Base-by-base conservation (phyloP, 2,113 vertebrate species). In the Stegostoma tigrinum region DNA sequence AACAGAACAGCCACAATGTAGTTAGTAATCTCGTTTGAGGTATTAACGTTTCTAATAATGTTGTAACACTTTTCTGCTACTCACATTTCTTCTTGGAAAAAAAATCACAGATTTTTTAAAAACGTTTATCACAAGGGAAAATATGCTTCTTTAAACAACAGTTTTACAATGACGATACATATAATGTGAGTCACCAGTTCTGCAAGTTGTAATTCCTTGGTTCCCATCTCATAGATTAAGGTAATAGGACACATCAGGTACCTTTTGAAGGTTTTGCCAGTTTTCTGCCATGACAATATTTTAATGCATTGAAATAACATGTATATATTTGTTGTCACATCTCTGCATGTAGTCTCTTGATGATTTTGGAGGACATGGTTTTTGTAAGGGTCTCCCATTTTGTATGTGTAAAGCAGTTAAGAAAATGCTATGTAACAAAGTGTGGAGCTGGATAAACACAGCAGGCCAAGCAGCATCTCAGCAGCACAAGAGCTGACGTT, bases 61-160 rank as follows among this genome's bases (percentile, higher is more conserved):
- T 64, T 91, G 27, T 64, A 5, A 91, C 89, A 91, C 55, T 61
- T 90, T 55, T 90, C 87, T 61, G 30, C 2, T 34, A 55, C 52
- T 34, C 55, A 64, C 21, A 64, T 34, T 64, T 55, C 89, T 87
- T 23, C 45, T 30, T 89, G 14, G 89, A 64, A n/a, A 55, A 61
- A 91, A 19, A 30, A 34, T 91, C 27, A n/a, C 34, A 55, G 52
- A 64, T 61, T n/a, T 55, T 91, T 85, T 55, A 15, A 0, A 64
- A 61, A n/a, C 4, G 12, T 34, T 64, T 91, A 64, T 55, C 14
- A 30, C 52, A 91, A 91, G 14, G 89, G 17, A 64, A 64, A 61
- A 17, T 64, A 91, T 91, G 27, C 87, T 64, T n/a, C 55, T 91
- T 89, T 89, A 52, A 87, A 85, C 83, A 86, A 52, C 52, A 89